Evolutionary conservation across 1,140 invertebrate genomes (phyloP).

Genomic region (Alviniconcha marisindica): DNA sequence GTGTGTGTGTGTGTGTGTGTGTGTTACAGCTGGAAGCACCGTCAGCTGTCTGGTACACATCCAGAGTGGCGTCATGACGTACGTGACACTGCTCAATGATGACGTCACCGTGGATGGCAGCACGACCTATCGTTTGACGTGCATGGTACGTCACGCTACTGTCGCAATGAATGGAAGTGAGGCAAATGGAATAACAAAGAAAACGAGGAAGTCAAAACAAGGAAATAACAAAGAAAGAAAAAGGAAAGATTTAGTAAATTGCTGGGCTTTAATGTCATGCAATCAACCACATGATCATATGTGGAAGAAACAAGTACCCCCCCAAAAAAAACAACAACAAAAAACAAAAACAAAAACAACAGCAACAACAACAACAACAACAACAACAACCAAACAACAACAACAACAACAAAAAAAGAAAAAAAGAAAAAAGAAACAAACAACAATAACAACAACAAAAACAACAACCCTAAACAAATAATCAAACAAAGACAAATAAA

Average conservation of each 20-base stretch:
- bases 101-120: conserved; percentile 49
- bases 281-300: too few species aligned
- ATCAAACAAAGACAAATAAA: not conserved
- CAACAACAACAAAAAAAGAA: not conserved
- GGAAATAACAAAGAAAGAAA: too few species aligned
- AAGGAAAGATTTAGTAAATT: too few species aligned
- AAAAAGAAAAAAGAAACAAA: not conserved
- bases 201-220: too few species aligned
- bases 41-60: conserved; percentile 30
- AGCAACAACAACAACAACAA: not conserved
- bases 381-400: not conserved
- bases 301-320: not conserved
- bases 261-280: too few species aligned
- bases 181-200: too few species aligned
- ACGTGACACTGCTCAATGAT: conserved; percentile 52
- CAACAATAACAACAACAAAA: not conserved
- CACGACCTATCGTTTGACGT: conserved; percentile 55
- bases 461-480: not conserved
- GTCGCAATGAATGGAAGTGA: too few species aligned
- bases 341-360: not conserved
- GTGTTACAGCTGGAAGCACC: not conserved
- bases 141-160: conserved; percentile 53
- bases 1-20: conserved; percentile 8
- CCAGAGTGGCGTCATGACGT: conserved; percentile 41
- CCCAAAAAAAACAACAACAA: not conserved